These are phyloP conservation scores for Eubasilissa regina DNA, from an alignment of 1,140 invertebrate species.

Conservation along the genomic window DNA sequence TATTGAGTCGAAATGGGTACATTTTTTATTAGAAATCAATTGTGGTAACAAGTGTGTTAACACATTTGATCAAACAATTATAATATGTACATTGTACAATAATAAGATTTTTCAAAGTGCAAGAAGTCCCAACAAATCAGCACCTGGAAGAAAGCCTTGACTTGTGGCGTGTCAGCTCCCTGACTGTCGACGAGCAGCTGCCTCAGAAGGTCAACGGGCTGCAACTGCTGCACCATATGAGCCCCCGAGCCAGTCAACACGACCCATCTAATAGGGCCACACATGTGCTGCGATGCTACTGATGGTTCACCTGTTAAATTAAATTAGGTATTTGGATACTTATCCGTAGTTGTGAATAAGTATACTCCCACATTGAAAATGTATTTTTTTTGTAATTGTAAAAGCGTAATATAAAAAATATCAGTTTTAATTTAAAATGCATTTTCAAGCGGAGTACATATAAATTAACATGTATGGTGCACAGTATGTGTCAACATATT, in stretches of 20 bases:
- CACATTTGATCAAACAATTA: background rate
- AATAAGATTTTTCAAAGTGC: background rate
- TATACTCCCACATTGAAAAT: no score
- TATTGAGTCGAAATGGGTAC: no score
- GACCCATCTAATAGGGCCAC: constrained; percentile 77
- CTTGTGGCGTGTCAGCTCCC: constrained; percentile 87
- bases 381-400: no score
- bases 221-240: constrained; percentile 86
- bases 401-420: no score
- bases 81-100: no score
- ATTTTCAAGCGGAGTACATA: no score
- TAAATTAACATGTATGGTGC: no score
- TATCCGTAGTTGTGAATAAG: no score
- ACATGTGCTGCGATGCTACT: constrained; percentile 83
- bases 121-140: background rate
- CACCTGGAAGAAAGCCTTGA: constrained; percentile 88
- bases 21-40: background rate
- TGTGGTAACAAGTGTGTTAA: background rate
- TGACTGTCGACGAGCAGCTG: constrained; percentile 86
- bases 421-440: no score
- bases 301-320: constrained; percentile 70
- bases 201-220: constrained; percentile 89
- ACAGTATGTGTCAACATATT: no score
- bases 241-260: constrained; percentile 90
- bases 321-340: background rate